phyloP scores from a whole-genome alignment of 2,113 vertebrate genomes.

The Puma concolor region DNA sequence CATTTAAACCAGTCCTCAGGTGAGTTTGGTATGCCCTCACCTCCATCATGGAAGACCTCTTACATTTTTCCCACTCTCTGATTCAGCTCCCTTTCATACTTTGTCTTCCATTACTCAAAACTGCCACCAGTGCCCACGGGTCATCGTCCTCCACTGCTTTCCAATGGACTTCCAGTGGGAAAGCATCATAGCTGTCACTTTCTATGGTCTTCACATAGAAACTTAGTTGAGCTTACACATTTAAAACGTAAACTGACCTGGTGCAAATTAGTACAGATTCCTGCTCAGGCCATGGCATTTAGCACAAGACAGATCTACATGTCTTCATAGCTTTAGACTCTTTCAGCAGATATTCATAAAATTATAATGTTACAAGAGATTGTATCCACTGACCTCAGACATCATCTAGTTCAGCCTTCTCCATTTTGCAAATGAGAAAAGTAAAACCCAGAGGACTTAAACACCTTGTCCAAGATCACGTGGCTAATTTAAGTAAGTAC shows the following conservation, averaged over 20 bases:
- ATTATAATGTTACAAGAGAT: neutral
- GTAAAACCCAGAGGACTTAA: neutral
- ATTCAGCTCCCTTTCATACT: neutral
- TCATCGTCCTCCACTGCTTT: neutral
- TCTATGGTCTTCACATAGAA: neutral
- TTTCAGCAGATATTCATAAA: neutral
- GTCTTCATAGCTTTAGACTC: neutral
- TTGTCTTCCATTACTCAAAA: neutral
- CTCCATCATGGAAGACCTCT: neutral
- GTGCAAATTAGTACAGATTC: neutral
- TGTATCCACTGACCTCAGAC: neutral
- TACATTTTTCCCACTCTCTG: neutral
- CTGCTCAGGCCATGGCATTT: neutral
- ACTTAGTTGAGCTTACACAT: neutral
- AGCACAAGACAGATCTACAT: neutral
- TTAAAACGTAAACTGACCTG: neutral
- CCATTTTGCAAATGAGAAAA: conserved; percentile 28
- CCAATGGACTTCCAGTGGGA: neutral
- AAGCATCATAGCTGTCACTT: neutral
- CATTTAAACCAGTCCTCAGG: neutral
- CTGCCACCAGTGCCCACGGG: neutral
- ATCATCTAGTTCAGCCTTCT: neutral
- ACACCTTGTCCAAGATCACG: neutral
- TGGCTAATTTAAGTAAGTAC: neutral
- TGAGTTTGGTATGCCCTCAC: neutral